These are phyloP conservation scores for Eumaeus atala DNA, from an alignment of 1,140 invertebrate species.

Conservation along the genomic window DNA sequence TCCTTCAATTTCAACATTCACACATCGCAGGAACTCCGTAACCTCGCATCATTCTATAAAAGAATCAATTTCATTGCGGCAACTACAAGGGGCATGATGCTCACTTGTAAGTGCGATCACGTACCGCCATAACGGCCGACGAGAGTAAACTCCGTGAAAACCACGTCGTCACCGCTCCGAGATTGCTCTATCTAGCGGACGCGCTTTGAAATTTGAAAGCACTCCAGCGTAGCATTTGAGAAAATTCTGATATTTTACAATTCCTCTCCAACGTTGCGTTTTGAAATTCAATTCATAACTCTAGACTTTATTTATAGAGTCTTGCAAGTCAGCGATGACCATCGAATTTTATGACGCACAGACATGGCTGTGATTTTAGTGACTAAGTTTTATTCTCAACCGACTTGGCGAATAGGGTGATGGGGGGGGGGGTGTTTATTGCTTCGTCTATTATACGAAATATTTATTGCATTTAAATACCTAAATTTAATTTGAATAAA, in stretches of 20 bases:
- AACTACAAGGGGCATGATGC: not conserved
- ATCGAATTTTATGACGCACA: not conserved
- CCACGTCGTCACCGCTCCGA: conserved; percentile 44
- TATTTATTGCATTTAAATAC: too few species aligned
- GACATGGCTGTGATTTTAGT: too few species aligned
- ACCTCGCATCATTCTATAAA: not conserved
- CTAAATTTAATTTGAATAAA: too few species aligned
- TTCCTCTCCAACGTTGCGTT: conserved; percentile 8
- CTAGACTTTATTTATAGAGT: conserved; percentile 6
- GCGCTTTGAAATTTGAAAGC: conserved; percentile 40
- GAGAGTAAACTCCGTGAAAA: conserved; percentile 46
- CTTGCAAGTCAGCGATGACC: not conserved
- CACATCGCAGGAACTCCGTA: too few species aligned
- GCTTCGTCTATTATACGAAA: too few species aligned
- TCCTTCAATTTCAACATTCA: too few species aligned
- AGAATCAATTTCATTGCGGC: conserved; percentile 35
- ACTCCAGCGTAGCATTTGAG: conserved; percentile 26
- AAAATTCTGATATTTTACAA: conserved; percentile 37
- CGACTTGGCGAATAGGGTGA: too few species aligned
- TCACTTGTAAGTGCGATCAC: conserved; percentile 40
- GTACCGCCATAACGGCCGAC: conserved; percentile 44
- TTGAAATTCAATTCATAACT: conserved; percentile 6
- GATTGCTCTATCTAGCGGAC: conserved; percentile 46
- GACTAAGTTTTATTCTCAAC: too few species aligned
- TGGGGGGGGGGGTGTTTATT: too few species aligned